phyloP scores from a whole-genome alignment of 2,888 invertebrate genomes.

The Temnothorax ravouxi region DNA sequence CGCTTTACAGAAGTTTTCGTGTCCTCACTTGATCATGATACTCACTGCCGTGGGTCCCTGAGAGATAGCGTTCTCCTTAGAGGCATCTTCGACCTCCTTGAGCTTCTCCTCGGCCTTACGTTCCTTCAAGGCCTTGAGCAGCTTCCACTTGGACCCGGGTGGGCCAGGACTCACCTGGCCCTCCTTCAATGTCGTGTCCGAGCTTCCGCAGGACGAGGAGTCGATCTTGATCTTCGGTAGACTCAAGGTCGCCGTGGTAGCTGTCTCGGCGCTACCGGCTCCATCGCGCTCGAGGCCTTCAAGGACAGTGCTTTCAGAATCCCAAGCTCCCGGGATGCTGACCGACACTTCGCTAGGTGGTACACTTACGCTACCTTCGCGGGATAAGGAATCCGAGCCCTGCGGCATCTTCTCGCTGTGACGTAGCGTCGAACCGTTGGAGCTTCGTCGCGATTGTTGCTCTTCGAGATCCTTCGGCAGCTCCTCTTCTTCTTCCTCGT shows the following conservation, averaged over 20 bases:
- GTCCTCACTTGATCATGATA: constrained; percentile 85
- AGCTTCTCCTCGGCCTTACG: constrained; percentile 95
- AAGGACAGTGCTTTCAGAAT: constrained; percentile 85
- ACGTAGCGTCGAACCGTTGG: constrained; percentile 85
- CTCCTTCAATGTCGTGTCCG: constrained; percentile 84
- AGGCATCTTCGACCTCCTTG: constrained; percentile 86
- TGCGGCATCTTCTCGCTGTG: constrained; percentile 82
- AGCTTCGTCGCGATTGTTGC: constrained; percentile 82
- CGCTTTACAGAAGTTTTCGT: constrained; percentile 84
- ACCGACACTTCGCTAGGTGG: constrained; percentile 85
- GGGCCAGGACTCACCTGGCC: constrained; percentile 87
- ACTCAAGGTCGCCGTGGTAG: constrained; percentile 83
- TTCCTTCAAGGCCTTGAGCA: constrained; percentile 95
- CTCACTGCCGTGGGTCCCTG: constrained; percentile 84
- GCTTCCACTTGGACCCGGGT: constrained; percentile 95
- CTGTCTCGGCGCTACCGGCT: constrained; percentile 82
- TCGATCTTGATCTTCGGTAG: constrained; percentile 88
- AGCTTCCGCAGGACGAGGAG: constrained; percentile 82
- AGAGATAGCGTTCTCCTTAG: constrained; percentile 81
- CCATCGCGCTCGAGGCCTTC: constrained; percentile 83
- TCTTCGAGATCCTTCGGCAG: constrained; percentile 88
- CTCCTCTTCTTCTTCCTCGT: constrained; percentile 89
- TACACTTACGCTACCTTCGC: constrained; percentile 86
- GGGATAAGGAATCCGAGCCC: constrained; percentile 84
- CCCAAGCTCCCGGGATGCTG: constrained; percentile 85